Evolutionary conservation across 2,797 vertebrate genomes (phyloP).

Genomic region (Betta splendens): DNA sequence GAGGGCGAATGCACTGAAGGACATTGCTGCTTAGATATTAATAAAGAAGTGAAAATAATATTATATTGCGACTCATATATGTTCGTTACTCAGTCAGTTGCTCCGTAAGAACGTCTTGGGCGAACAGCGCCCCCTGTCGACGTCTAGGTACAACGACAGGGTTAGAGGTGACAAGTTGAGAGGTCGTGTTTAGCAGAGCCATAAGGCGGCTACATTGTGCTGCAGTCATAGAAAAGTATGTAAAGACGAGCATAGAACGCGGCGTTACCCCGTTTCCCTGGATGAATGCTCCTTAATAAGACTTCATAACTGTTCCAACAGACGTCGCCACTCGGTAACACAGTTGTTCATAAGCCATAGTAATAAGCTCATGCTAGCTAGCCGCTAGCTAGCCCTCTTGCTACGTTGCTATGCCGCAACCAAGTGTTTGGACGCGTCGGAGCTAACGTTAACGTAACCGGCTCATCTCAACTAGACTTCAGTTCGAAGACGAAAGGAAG

Average conservation of each 20-base stretch:
- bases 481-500: constrained; percentile 52
- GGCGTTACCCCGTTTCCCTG: neutral
- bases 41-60: no score
- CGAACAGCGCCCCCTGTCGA: constrained; percentile 69
- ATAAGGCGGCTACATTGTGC: constrained; percentile 25
- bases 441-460: constrained; percentile 52
- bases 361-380: constrained; percentile 36
- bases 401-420: constrained; percentile 66
- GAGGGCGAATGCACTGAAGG: neutral
- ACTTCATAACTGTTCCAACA: neutral
- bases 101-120: neutral
- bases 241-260: neutral
- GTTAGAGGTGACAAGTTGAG: constrained; percentile 67
- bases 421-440: constrained; percentile 41
- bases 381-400: constrained; percentile 43
- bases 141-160: neutral
- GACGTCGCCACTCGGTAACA: neutral
- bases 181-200: constrained; percentile 53
- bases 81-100: no score
- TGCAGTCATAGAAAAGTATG: constrained; percentile 6
- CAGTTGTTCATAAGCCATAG: neutral
- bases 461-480: constrained; percentile 24
- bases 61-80: no score
- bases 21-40: no score
- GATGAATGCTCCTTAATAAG: neutral